Evolutionary conservation across 1,140 invertebrate species (phyloP).

Genomic region (Brachionus rotundiformis): DNA sequence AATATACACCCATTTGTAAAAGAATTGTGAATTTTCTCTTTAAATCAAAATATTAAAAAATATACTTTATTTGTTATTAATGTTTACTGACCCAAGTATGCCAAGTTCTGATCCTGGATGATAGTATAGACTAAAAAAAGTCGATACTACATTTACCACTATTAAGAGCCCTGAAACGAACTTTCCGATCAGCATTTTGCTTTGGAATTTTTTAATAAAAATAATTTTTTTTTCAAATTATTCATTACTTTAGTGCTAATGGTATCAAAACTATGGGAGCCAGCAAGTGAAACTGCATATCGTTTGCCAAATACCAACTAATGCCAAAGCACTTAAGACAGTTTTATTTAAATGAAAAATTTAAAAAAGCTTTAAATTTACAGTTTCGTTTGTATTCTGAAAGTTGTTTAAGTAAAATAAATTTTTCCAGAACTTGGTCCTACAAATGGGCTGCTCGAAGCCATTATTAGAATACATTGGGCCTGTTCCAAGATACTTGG

Average conservation of each 20-base stretch:
- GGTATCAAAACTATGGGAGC: slow-evolving; percentile 69
- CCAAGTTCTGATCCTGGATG: slow-evolving; percentile 34
- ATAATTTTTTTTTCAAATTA: no score
- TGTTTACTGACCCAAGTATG: background rate
- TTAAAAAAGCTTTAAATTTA: background rate
- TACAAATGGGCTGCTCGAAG: background rate
- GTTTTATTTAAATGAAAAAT: background rate
- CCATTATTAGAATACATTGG: slow-evolving; percentile 38
- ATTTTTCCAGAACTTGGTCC: background rate
- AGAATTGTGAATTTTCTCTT: background rate
- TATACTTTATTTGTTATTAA: background rate
- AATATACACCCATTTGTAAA: slow-evolving; percentile 76
- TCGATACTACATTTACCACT: background rate
- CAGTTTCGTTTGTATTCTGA: slow-evolving; percentile 65
- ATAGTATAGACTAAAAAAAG: background rate
- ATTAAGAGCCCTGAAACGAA: background rate
- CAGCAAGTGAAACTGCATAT: slow-evolving; percentile 75
- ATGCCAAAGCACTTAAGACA: slow-evolving; percentile 68
- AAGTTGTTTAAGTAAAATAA: slow-evolving; percentile 68
- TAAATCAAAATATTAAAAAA: background rate
- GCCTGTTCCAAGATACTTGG: slow-evolving; percentile 24
- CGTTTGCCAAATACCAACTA: slow-evolving; percentile 78
- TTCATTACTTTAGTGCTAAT: slow-evolving; percentile 47
- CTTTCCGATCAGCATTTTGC: slow-evolving; percentile 25
- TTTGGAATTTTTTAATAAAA: background rate